Evolutionary conservation across 2,113 vertebrate species (phyloP).

Genomic region (Cyphomyrus plagiostoma): DNA sequence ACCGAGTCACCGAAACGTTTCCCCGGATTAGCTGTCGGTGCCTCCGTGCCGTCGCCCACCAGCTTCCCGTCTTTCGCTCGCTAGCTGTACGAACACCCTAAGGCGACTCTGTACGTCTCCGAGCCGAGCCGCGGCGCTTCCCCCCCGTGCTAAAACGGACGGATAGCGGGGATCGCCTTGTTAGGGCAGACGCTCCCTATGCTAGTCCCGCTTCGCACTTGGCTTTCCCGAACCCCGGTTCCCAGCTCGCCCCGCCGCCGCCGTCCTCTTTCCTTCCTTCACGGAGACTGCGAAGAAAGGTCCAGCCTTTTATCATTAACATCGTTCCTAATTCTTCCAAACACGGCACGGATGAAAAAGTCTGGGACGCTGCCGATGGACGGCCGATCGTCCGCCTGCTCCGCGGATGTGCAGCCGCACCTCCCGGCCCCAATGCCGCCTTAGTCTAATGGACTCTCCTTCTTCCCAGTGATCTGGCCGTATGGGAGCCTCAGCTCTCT

Average conservation of each 20-base stretch:
- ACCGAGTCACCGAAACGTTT: conserved; percentile 24
- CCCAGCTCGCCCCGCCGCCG: conserved; percentile 9
- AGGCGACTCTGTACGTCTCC: not conserved
- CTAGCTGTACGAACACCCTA: not conserved
- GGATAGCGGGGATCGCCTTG: conserved; percentile 38
- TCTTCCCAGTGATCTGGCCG: conserved; percentile 9
- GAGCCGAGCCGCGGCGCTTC: not conserved
- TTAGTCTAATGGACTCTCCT: conserved; percentile 9
- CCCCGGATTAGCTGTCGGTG: not conserved
- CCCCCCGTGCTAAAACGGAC: conserved; percentile 57
- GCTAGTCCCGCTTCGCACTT: not conserved
- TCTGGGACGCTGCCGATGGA: not conserved
- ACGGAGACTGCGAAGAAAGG: not conserved
- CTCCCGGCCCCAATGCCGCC: conserved; percentile 3
- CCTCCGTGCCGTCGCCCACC: conserved; percentile 2
- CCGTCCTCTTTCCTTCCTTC: not conserved
- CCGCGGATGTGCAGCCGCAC: not conserved
- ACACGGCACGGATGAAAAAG: not conserved
- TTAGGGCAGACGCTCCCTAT: not conserved
- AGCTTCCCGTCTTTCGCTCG: not conserved
- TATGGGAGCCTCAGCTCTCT: conserved; percentile 18
- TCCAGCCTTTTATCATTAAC: not conserved
- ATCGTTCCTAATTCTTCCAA: not conserved
- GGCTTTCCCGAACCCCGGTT: not conserved
- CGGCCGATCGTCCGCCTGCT: not conserved